These are phyloP conservation scores for Pediacus dermestoides DNA, from an alignment of 2,888 invertebrate genomes.

Conservation along the genomic window DNA sequence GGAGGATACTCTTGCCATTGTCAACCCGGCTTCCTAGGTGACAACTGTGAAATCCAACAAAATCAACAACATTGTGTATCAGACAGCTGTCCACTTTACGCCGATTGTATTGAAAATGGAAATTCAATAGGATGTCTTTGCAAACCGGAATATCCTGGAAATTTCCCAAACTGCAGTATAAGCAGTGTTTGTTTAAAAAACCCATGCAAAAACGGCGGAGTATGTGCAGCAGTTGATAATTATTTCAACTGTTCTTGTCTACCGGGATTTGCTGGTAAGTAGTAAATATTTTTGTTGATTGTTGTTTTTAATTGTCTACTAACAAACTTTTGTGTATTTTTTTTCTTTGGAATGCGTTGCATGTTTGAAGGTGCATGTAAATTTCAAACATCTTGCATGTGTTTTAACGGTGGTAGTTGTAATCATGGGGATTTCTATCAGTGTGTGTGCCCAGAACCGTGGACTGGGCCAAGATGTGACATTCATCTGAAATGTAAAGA, in stretches of 20 bases:
- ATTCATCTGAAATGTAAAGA: slow-evolving; percentile 52
- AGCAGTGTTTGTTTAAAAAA: slow-evolving; percentile 60
- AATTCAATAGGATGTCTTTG: slow-evolving; percentile 58
- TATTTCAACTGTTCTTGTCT: slow-evolving; percentile 69
- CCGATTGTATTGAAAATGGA: slow-evolving; percentile 59
- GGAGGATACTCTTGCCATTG: slow-evolving; percentile 58
- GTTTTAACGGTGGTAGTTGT: slow-evolving; percentile 56
- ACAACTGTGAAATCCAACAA: slow-evolving; percentile 52
- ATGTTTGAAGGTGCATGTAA: slow-evolving; percentile 40
- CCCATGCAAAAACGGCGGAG: slow-evolving; percentile 73
- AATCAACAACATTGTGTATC: slow-evolving; percentile 51
- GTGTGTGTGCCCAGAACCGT: slow-evolving; percentile 49
- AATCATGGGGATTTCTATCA: slow-evolving; percentile 35
- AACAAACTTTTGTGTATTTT: slow-evolving; percentile 22
- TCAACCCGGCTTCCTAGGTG: slow-evolving; percentile 54
- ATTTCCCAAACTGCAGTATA: slow-evolving; percentile 50
- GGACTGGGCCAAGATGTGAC: slow-evolving; percentile 43
- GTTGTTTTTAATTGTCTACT: not conserved
- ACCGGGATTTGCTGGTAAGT: slow-evolving; percentile 66
- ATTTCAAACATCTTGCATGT: slow-evolving; percentile 45
- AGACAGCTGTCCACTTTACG: slow-evolving; percentile 60
- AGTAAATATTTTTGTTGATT: no score
- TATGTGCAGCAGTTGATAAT: slow-evolving; percentile 58
- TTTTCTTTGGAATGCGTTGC: slow-evolving; percentile 16
- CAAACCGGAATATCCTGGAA: slow-evolving; percentile 60